phyloP scores from a whole-genome alignment of 2,113 vertebrate species.

The Thryonomys swinderianus region DNA sequence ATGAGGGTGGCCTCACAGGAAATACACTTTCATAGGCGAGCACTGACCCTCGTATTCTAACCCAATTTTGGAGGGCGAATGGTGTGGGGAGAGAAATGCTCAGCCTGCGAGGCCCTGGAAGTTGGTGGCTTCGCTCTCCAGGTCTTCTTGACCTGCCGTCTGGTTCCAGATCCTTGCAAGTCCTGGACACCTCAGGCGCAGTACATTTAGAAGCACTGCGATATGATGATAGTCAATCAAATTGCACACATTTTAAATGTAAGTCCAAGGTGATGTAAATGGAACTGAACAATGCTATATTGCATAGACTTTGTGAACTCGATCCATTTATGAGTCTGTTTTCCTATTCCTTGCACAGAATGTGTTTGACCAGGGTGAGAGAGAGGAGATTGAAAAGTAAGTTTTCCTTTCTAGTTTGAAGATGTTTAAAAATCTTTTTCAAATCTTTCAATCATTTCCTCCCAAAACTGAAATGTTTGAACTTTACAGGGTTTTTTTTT shows the following conservation, averaged over 20 bases:
- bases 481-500: too few species aligned
- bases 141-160: not conserved
- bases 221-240: conserved; percentile 26
- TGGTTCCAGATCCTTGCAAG: not conserved
- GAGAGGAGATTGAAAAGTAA: not conserved
- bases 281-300: not conserved
- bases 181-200: not conserved
- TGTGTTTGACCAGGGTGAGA: not conserved
- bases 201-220: not conserved
- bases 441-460: not conserved
- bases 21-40: not conserved
- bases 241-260: not conserved
- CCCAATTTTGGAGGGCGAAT: not conserved
- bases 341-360: not conserved
- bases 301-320: not conserved
- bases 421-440: not conserved
- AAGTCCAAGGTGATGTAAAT: not conserved
- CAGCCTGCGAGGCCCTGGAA: not conserved
- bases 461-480: not conserved
- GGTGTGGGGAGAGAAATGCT: not conserved
- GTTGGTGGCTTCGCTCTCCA: not conserved
- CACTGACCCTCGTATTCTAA: not conserved
- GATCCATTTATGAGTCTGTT: not conserved
- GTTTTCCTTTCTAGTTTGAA: conserved; percentile 7
- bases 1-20: not conserved